Evolutionary conservation across 2,113 vertebrate species (phyloP), one percentile per base, ranked within the genome.

Genomic region (Noturus placidus): DNA sequence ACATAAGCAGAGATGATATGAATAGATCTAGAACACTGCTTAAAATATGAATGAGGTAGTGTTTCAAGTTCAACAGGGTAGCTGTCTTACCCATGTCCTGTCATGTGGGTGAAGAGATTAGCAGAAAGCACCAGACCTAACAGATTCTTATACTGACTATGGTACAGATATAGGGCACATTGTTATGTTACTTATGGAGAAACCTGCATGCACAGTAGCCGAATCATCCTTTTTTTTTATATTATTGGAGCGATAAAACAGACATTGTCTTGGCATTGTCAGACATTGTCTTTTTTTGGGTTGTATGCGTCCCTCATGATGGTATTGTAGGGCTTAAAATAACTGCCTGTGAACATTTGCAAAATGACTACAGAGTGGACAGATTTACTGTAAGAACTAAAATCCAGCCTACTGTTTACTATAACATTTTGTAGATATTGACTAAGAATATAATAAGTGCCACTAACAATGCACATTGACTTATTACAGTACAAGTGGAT

Each of bases 401-500:
- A 17, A 50, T 8, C 38, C 38, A 83, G n/a, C 7, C 10, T 72
- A 19, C 33, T 38, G 38, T 76, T 77, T 65, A 65, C 13, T 63
- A 33, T 74, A 56, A 65, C 7, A 3, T 59, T 72, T 59, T 76
- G 13, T 2, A n/a, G 46, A 56, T 56, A 33, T 30, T 76, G 11
- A 2, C 4, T 50, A 46, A 13, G 10, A 76, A n/a, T 65, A 2
- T 86, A 65, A 70, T 50, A 69, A 19, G 3, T 72, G 20, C 42
- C 22, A 70, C 3, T 83, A 82, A 56, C 10, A 69, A 33, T 82
- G 61, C 19, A 76, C n/a, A 82, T 20, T 85, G 87, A 87, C 78
- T 86, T 77, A 20, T 91, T 82, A 81, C 91, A 92, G 98, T 94
- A 99, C 97, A 87, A 96, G 95, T 25, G 97, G 97, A 50, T 99